Percentiles rank a stretch among this genome's conserved stretches.
Evolutionary conservation across 2,888 invertebrate genomes (phyloP).

Genomic region (Yponomeuta malinellus): DNA sequence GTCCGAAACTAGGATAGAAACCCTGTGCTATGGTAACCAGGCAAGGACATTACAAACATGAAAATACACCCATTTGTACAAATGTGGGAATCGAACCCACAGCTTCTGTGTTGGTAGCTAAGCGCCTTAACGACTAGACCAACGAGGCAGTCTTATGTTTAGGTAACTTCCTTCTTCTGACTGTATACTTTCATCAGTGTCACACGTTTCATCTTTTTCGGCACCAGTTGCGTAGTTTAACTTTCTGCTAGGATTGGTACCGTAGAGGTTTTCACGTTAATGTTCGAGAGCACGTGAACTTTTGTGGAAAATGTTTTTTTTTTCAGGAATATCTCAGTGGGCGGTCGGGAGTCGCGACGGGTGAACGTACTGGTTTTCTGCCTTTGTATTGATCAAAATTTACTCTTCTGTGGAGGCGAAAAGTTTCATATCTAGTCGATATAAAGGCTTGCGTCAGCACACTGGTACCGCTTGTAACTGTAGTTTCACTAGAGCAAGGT

Average conservation of each 20-base stretch:
- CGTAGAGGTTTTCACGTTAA: conserved; percentile 46
- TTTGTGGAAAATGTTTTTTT: conserved; percentile 48
- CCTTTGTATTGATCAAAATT: conserved; percentile 11
- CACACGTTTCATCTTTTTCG: conserved; percentile 38
- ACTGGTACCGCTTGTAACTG: too few species aligned
- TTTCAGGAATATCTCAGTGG: conserved; percentile 55
- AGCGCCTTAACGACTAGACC: too few species aligned
- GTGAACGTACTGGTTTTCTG: conserved; percentile 48
- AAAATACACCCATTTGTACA: too few species aligned
- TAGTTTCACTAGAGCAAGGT: too few species aligned
- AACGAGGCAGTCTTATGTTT: background rate
- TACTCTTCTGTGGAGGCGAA: background rate
- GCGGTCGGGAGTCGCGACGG: conserved; percentile 49
- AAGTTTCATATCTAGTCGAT: background rate
- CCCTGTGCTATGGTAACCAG: too few species aligned
- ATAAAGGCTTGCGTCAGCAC: too few species aligned
- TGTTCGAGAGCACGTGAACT: conserved; percentile 38
- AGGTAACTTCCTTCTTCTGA: background rate
- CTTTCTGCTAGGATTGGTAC: conserved; percentile 33
- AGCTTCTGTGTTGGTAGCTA: too few species aligned
- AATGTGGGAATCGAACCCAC: too few species aligned
- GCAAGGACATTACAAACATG: too few species aligned
- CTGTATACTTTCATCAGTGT: conserved; percentile 26
- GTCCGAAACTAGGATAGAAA: too few species aligned
- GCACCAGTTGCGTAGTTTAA: conserved; percentile 26